Evolutionary conservation across 2,113 vertebrate species (phyloP).

Genomic region (Albula glossodonta): DNA sequence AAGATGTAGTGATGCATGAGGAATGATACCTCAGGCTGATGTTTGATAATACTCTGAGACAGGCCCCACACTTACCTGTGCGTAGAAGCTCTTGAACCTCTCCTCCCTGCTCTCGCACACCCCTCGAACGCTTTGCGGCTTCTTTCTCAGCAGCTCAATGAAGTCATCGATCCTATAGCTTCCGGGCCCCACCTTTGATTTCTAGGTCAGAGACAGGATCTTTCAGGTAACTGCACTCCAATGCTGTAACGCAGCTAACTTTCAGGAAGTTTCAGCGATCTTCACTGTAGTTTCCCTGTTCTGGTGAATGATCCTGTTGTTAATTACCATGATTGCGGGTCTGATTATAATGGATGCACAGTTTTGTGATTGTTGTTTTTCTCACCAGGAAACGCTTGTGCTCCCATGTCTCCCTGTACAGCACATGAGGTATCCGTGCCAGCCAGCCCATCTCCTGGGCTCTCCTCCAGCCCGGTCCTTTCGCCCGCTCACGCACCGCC

Average conservation of each 20-base stretch:
- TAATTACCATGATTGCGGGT: no score
- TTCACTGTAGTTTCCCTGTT: no score
- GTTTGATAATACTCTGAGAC: not conserved
- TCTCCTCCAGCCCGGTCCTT: constrained; percentile 59
- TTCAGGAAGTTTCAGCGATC: no score
- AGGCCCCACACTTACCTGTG: constrained; percentile 37
- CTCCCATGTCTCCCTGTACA: constrained; percentile 52
- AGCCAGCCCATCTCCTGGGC: constrained; percentile 43
- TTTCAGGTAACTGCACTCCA: not conserved
- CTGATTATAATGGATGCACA: no score
- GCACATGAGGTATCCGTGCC: constrained; percentile 59
- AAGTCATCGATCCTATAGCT: constrained; percentile 64
- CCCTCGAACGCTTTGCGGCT: constrained; percentile 55
- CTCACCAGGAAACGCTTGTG: constrained; percentile 58
- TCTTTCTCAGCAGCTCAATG: constrained; percentile 50
- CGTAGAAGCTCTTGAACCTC: constrained; percentile 51
- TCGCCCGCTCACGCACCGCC: constrained; percentile 29
- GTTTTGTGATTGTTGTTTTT: constrained; percentile 15
- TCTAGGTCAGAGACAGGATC: constrained; percentile 42
- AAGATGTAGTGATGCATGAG: not conserved
- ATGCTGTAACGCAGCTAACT: not conserved
- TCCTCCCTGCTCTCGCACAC: constrained; percentile 57
- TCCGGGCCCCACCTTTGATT: constrained; percentile 61
- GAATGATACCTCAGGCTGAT: not conserved
- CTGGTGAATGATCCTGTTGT: no score